Evolutionary conservation across 2,113 vertebrate genomes (phyloP), one percentile per base, ranked within the genome.

Genomic region (Chaetodon auriga): DNA sequence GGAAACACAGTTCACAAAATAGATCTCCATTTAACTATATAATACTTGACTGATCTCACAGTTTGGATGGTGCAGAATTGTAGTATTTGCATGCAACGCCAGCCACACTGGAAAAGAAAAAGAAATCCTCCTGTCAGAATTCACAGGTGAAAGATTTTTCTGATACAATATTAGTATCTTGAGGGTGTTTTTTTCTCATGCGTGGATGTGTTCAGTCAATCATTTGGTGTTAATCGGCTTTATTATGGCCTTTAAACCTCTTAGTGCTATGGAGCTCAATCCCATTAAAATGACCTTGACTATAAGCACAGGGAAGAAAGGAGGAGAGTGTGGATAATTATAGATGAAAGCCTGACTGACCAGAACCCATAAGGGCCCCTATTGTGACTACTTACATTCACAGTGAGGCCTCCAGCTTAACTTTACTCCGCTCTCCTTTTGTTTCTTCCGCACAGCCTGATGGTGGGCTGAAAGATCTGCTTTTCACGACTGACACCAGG

Each of bases 251-350:
- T 79, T 90, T 95, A 94, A 95, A 94, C 90, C 87, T 87, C 78
- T 88, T 85, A 66, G 85, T 81, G 85, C 71, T 84, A 51, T 87
- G 70, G 64, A 75, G 70, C 83, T 82, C 92, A 95, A 94, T 95
- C 94, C 90, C 89, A 93, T 95, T 95, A 95, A 94, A 93, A 84
- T 89, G 90, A 93, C 93, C 94, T 95, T 94, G 93, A 87, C 76
- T 91, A 65, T 84, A 87, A 88, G 72, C 61, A 43, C 14, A 8
- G n/a, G 25, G 69, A 90, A 87, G 76, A 90, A 87, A 87, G 70
- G 64, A 78, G 82, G 76, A 90, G 90, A 76, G 83, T 81, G 88
- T 85, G 85, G 82, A 90, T 93, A 92, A 93, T 92, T 86, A 75
- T 53, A 88, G 73, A 79, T 87, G 85, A 92, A 92, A 90, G 86